Conservation (phyloP, 92 coral and sea anemone species). For the Diadumene lineata region DNA sequence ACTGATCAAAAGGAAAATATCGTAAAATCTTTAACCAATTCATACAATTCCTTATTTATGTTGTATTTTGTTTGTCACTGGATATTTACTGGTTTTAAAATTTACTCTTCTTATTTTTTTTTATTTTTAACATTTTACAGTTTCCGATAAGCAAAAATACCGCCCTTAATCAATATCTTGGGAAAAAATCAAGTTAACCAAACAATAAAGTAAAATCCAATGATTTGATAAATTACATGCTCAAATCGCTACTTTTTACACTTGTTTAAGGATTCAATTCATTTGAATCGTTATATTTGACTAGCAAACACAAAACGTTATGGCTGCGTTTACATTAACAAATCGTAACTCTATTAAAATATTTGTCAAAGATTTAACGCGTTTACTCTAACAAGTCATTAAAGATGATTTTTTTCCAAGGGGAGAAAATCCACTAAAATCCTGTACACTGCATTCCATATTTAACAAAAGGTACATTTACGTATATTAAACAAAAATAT, state of each 20-base stretch:
- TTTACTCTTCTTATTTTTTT: not conserved
- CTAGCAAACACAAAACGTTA: not conserved
- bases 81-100: too few species aligned
- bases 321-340: not conserved
- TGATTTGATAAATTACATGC: conserved; percentile 4
- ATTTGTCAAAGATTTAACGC: conserved; percentile 5
- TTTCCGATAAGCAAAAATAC: not conserved
- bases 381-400: not conserved
- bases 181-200: conserved; percentile 5
- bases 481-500: not conserved
- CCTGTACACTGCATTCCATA: too few species aligned
- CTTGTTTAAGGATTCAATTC: not conserved
- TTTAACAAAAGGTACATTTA: not conserved
- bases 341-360: not conserved
- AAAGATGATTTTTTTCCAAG: not conserved
- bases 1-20: not conserved
- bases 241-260: not conserved
- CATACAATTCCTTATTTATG: too few species aligned
- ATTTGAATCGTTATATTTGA: conserved; percentile 6
- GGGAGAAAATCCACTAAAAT: too few species aligned
- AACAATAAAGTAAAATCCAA: not conserved
- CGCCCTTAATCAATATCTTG: not conserved
- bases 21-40: too few species aligned
- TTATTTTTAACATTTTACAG: not conserved
- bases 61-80: too few species aligned